These are phyloP conservation scores for Drosophila formosana DNA, from an alignment of 2,888 invertebrate species.

Conservation along the genomic window DNA sequence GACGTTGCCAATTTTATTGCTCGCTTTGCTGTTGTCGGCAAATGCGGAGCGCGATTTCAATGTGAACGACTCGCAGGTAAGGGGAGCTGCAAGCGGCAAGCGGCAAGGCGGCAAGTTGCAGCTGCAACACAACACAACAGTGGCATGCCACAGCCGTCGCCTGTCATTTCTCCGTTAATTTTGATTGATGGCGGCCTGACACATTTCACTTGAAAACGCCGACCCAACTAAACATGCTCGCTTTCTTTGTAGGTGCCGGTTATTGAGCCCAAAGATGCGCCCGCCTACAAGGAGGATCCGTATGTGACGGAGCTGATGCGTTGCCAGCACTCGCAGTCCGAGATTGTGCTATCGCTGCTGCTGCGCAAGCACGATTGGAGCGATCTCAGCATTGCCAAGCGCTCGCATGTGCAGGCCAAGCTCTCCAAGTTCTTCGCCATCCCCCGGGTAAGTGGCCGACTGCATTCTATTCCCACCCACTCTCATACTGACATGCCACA, in stretches of 20 bases:
- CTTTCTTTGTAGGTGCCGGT: constrained; percentile 74
- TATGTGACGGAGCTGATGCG: constrained; percentile 79
- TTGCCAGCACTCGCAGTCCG: constrained; percentile 81
- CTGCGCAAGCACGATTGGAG: constrained; percentile 83
- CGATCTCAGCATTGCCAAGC: constrained; percentile 81
- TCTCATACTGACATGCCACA: background rate
- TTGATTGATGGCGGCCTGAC: constrained; percentile 72
- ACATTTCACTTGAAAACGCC: constrained; percentile 62
- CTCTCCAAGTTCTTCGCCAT: constrained; percentile 85
- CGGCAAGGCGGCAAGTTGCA: background rate
- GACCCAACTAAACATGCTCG: constrained; percentile 30
- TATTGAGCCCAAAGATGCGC: constrained; percentile 82
- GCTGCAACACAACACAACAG: constrained; percentile 5
- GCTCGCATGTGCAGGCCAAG: constrained; percentile 82
- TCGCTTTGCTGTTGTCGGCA: constrained; percentile 45
- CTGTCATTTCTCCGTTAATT: constrained; percentile 67
- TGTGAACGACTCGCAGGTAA: constrained; percentile 84
- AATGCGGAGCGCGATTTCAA: constrained; percentile 83
- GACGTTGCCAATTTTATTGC: constrained; percentile 52
- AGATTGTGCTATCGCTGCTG: constrained; percentile 84
- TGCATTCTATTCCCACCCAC: background rate
- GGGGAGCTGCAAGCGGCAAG: constrained; percentile 27
- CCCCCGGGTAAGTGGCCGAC: constrained; percentile 80
- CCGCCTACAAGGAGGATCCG: constrained; percentile 77
- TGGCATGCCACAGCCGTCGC: constrained; percentile 21